A percentile compares a stretch with the other conserved stretches of the same genome.
phyloP scores from a whole-genome alignment of 1,140 invertebrate species.

The Pseudomyrmex concolor region DNA sequence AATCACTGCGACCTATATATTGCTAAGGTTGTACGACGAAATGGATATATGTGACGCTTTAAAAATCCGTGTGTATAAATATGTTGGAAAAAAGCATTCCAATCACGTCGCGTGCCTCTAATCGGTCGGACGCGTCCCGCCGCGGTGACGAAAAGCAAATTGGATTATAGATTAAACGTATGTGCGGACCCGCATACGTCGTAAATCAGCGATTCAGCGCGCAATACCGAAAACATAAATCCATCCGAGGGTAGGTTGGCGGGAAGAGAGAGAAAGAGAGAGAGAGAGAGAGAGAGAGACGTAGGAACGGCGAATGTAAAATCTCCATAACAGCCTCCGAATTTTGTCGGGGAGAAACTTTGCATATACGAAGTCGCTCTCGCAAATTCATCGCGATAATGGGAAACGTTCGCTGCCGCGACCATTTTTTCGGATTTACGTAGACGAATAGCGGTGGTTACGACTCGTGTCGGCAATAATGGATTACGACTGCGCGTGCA shows the following conservation, averaged over 20 bases:
- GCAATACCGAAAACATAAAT: conserved; percentile 60
- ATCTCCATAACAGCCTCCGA: conserved; percentile 33
- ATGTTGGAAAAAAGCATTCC: conserved; percentile 10
- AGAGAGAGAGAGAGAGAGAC: too few relatives aligned
- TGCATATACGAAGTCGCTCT: conserved; percentile 9
- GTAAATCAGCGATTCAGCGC: conserved; percentile 57
- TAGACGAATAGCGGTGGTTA: conserved; percentile 58
- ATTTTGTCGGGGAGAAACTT: conserved; percentile 35
- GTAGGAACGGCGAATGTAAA: conserved; percentile 10
- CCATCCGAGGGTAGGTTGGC: background rate
- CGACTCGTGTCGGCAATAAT: conserved; percentile 53
- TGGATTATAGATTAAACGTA: conserved; percentile 62
- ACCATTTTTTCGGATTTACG: conserved; percentile 53
- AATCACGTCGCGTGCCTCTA: conserved; percentile 39
- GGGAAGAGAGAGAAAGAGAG: too few relatives aligned
- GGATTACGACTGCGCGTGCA: conserved; percentile 42
- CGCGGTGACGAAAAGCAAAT: conserved; percentile 60
- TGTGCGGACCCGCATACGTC: conserved; percentile 23
- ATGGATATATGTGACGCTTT: conserved; percentile 15
- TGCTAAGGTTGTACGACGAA: background rate
- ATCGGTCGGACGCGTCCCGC: conserved; percentile 45
- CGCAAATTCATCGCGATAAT: conserved; percentile 47
- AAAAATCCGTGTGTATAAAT: conserved; percentile 4
- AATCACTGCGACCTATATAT: conserved; percentile 4
- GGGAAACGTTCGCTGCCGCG: conserved; percentile 23